Evolutionary conservation across 1,140 invertebrate genomes (phyloP).

Genomic region (Metaphire vulgaris): DNA sequence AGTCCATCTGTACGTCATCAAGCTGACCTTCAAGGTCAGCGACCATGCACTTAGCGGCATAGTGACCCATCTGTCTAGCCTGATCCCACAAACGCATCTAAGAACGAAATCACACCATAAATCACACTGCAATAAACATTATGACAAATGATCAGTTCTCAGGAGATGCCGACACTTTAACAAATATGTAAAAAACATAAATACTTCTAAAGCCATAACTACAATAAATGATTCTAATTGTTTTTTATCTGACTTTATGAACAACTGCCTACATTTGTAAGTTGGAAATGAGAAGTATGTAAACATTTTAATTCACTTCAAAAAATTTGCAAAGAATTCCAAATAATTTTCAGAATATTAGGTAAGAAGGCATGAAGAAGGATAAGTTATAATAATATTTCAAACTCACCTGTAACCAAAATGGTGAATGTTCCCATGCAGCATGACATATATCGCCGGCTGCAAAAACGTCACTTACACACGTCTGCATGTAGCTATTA

Average conservation of each 20-base stretch:
- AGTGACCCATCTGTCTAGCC: conserved; percentile 91
- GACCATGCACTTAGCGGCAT: conserved; percentile 84
- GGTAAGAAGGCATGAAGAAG: no score
- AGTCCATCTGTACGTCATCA: conserved; percentile 66
- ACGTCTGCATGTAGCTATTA: conserved; percentile 78
- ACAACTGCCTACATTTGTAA: no score
- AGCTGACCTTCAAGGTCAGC: conserved; percentile 50
- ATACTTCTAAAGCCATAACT: no score
- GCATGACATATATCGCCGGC: conserved; percentile 87
- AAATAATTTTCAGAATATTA: no score
- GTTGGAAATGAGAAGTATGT: no score
- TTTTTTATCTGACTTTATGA: no score
- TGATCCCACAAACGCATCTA: conserved; percentile 95
- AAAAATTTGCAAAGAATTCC: no score
- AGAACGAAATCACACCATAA: conserved; percentile 30
- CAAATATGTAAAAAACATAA: conserved; percentile 7
- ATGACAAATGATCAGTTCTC: conserved; percentile 1
- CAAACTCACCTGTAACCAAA: conserved; percentile 81
- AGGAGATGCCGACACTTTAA: neutral
- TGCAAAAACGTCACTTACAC: conserved; percentile 72
- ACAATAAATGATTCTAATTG: no score
- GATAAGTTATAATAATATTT: no score
- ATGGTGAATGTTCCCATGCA: conserved; percentile 65
- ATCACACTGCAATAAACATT: conserved; percentile 5
- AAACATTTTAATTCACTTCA: no score